Evolutionary conservation across 1,140 invertebrate species (phyloP).

Genomic region (Arion vulgaris): DNA sequence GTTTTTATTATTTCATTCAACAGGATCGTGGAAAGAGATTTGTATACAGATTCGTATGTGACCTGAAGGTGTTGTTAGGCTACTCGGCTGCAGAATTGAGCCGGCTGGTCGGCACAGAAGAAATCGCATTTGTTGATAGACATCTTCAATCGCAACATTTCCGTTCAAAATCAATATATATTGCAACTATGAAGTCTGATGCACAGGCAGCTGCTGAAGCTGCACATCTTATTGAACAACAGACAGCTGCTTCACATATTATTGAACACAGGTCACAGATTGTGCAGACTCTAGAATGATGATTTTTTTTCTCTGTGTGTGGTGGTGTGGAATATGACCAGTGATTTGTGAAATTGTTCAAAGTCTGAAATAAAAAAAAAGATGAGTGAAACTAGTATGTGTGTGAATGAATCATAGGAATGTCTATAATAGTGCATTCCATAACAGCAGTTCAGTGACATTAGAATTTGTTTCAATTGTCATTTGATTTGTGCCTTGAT

Average conservation of each 20-base stretch:
- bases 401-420: too few relatives aligned
- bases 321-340: too few relatives aligned
- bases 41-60: constrained; percentile 97
- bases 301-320: too few relatives aligned
- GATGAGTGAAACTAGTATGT: too few relatives aligned
- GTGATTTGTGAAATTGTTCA: too few relatives aligned
- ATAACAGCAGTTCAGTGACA: too few relatives aligned
- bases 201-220: constrained; percentile 33
- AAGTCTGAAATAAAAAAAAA: too few relatives aligned
- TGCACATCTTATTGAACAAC: constrained; percentile 36
- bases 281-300: constrained; percentile 45
- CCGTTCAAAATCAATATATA: constrained; percentile 51
- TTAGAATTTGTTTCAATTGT: too few relatives aligned
- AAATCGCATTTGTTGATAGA: constrained; percentile 63
- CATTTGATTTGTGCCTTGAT: too few relatives aligned
- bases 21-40: constrained; percentile 88
- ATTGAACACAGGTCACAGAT: constrained; percentile 46
- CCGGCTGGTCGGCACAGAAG: constrained; percentile 61
- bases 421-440: too few relatives aligned
- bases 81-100: constrained; percentile 68
- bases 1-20: too few relatives aligned
- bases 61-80: constrained; percentile 81
- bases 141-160: constrained; percentile 61
- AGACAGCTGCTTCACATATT: constrained; percentile 31
- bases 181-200: constrained; percentile 33